Evolutionary conservation across 2,888 invertebrate species (phyloP).

Genomic region (Herminia tarsipennalis): DNA sequence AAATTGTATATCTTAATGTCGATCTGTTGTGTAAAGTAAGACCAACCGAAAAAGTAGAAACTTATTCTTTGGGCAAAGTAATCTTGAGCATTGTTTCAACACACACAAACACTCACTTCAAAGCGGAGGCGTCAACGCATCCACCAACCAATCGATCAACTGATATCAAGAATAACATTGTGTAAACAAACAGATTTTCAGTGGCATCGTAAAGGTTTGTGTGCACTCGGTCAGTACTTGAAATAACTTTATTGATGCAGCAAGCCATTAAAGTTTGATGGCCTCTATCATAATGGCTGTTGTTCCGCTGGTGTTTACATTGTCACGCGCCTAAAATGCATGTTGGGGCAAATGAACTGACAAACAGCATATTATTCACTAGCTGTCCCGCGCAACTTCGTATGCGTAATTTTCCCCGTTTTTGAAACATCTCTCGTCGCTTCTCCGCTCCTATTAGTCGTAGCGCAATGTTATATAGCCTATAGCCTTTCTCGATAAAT

Average conservation of each 20-base stretch:
- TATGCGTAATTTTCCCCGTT: no score
- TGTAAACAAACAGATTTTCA: slow-evolving; percentile 31
- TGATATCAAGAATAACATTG: slow-evolving; percentile 35
- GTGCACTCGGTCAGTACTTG: slow-evolving; percentile 42
- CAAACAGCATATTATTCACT: neutral
- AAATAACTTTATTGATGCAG: slow-evolving; percentile 60
- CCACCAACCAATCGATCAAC: slow-evolving; percentile 29
- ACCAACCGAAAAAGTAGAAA: no score
- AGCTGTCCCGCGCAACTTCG: no score
- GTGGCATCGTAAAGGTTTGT: slow-evolving; percentile 42
- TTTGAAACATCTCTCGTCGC: no score
- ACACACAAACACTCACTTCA: slow-evolving; percentile 7
- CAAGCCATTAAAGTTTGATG: slow-evolving; percentile 52
- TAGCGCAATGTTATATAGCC: no score
- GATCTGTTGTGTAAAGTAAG: no score
- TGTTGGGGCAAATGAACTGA: slow-evolving; percentile 10
- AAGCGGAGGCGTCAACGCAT: slow-evolving; percentile 17
- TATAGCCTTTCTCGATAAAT: no score
- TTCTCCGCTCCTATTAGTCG: no score
- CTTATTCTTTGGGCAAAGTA: no score
- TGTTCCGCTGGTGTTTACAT: slow-evolving; percentile 43
- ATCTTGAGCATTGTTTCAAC: no score
- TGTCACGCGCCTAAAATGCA: slow-evolving; percentile 36
- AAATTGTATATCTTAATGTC: no score
- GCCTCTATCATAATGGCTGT: slow-evolving; percentile 44